A percentile compares a stretch with the other conserved stretches of the same genome.
phyloP scores from a whole-genome alignment of 2,888 invertebrate genomes.

The Conchocele bisecta region DNA sequence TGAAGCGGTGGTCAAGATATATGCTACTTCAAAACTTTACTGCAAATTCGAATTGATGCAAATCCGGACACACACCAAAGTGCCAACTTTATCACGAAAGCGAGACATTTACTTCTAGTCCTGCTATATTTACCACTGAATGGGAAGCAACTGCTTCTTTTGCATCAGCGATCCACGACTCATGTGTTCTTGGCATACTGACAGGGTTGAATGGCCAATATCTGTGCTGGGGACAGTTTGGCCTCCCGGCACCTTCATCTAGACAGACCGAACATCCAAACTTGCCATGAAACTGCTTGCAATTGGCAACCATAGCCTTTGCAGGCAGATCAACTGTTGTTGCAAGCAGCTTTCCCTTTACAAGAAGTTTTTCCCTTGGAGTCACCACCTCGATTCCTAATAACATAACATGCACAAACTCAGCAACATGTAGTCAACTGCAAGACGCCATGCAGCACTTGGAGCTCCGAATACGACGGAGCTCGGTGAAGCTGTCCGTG shows the following conservation, averaged over 20 bases:
- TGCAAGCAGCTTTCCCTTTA: conserved; percentile 11
- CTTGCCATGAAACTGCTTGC: conserved; percentile 34
- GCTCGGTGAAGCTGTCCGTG: no score
- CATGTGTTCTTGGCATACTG: background rate
- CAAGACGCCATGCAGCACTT: no score
- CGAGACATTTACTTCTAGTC: no score
- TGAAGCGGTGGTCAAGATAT: no score
- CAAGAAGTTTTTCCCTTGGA: background rate
- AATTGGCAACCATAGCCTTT: conserved; percentile 21
- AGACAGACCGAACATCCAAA: conserved; percentile 11
- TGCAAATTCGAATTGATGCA: no score
- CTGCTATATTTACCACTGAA: no score
- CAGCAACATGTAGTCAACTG: no score
- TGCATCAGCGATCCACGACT: background rate
- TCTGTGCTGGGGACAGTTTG: conserved; percentile 13
- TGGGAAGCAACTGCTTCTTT: no score
- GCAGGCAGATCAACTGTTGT: conserved; percentile 17
- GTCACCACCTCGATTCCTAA: conserved; percentile 11
- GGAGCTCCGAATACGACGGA: no score
- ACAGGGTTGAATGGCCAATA: background rate
- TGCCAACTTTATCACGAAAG: background rate
- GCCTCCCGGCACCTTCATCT: conserved; percentile 21
- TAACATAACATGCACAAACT: conserved; percentile 1
- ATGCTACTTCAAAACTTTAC: no score
- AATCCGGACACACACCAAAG: no score